phyloP scores from a whole-genome alignment of 2,113 vertebrate genomes.

The Hyperopisus bebe region DNA sequence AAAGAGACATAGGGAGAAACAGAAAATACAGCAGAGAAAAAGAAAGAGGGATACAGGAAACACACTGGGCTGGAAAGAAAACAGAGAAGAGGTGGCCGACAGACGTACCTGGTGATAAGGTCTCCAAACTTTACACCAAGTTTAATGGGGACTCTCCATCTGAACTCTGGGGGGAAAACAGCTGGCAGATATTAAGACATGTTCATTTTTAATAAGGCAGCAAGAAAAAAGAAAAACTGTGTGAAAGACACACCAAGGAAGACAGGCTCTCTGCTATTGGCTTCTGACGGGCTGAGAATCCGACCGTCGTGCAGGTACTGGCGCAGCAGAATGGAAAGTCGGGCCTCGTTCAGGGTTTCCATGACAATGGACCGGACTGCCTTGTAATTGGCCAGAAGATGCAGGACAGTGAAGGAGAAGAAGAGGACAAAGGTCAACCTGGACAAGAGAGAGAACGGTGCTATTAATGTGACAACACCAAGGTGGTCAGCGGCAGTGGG shows the following conservation, averaged over 20 bases:
- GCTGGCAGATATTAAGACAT: neutral
- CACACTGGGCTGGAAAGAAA: neutral
- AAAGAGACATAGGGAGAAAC: neutral
- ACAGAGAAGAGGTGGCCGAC: neutral
- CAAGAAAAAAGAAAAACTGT: neutral
- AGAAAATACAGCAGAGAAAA: neutral
- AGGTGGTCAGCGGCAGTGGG: neutral
- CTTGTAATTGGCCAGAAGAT: slow-evolving; percentile 81
- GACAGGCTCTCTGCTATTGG: slow-evolving; percentile 72
- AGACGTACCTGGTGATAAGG: slow-evolving; percentile 44
- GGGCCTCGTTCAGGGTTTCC: slow-evolving; percentile 78
- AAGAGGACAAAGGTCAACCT: slow-evolving; percentile 76
- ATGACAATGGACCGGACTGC: slow-evolving; percentile 78
- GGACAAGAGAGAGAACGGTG: slow-evolving; percentile 1
- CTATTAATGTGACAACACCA: neutral
- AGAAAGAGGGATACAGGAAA: neutral
- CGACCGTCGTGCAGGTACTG: slow-evolving; percentile 56
- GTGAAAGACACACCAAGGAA: slow-evolving; percentile 56
- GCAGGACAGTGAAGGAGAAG: slow-evolving; percentile 72
- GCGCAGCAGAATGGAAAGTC: slow-evolving; percentile 66
- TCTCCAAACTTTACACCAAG: slow-evolving; percentile 59
- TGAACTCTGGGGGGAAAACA: slow-evolving; percentile 43
- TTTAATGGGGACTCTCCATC: slow-evolving; percentile 39
- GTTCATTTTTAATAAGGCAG: neutral
- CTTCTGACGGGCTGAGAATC: slow-evolving; percentile 56